Base-by-base conservation (phyloP, 2,113 vertebrate species). In the Thamnaconus septentrionalis region DNA sequence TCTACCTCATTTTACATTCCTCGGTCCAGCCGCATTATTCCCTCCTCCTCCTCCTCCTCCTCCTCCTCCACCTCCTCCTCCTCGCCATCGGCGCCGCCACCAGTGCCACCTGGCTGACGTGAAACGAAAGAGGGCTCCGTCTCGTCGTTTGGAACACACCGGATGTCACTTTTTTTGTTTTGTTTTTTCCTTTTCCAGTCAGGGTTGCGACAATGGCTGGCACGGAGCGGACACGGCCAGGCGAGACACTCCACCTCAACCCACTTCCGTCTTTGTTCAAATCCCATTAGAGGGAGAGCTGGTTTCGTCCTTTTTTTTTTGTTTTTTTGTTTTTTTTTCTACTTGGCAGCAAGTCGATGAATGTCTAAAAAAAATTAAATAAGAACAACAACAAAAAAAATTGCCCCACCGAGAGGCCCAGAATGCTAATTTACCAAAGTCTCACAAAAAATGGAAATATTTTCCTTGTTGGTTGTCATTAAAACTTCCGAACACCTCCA, bases 131-230 rank as follows among this genome's bases (percentile, higher is more conserved):
- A 75, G 62, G 68, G 64, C 79, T 82, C 80, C 81, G 80, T 85
- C 76, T 66, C 53, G 53, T 62, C 63, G 66, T 76, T 77, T 70
- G 80, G 67, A 80, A 79, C 66, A 65, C 68, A 67, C 71, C 31
- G 73, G 73, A 75, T 73, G 80, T 69, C 71, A 81, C 75, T 31
- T 31, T 31, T 31, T 31, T 31, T 31, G 18, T 31, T 31, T 31
- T 31, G 18, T 31, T 31, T 31, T 9, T 8, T 3, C 48, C 5
- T n/a, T 85, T 82, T 69, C 83, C 80, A 76, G 66, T 80, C 56
- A 67, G 75, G 67, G 78, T 31, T 74, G 78, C 47, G 44, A 76
- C 82, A 85, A 79, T 76, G 78, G 82, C 71, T 86, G 82, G 80
- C 80, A 71, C 5, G 9, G 58, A 64, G 75, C 31, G 8, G 40